phyloP scores from a whole-genome alignment of 2,113 vertebrate species.

The Pterophyllum scalare region DNA sequence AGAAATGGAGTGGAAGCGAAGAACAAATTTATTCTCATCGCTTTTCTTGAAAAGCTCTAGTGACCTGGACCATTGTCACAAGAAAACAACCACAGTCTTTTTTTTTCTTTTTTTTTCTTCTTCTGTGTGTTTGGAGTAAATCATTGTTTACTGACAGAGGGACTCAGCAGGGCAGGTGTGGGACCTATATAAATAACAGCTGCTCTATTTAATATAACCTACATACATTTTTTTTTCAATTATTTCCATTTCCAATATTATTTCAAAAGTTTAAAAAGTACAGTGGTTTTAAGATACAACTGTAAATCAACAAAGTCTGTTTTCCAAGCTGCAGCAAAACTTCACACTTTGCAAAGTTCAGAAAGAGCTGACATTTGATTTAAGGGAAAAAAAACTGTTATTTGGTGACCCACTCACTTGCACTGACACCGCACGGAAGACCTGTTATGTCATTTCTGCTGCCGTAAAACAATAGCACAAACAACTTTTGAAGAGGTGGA shows the following conservation, averaged over 20 bases:
- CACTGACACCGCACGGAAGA: background rate
- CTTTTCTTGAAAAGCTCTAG: constrained; percentile 42
- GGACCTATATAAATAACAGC: constrained; percentile 75
- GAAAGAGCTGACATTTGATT: constrained; percentile 7
- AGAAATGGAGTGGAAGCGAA: background rate
- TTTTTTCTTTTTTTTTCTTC: constrained; percentile 5
- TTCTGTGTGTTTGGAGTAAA: constrained; percentile 58
- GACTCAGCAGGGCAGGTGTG: constrained; percentile 75
- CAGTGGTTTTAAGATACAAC: background rate
- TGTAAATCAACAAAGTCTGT: background rate
- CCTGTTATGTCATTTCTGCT: background rate
- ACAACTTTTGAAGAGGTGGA: constrained; percentile 15
- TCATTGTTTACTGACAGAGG: constrained; percentile 76
- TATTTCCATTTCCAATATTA: background rate
- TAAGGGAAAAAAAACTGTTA: constrained; percentile 1
- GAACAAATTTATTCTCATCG: constrained; percentile 26
- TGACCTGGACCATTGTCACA: constrained; percentile 60
- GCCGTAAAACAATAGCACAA: constrained; percentile 11
- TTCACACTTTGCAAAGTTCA: background rate
- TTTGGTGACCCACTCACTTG: constrained; percentile 10
- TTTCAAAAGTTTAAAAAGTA: background rate
- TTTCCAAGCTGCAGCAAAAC: background rate
- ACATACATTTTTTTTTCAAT: background rate
- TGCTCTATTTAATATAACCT: constrained; percentile 64
- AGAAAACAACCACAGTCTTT: constrained; percentile 66